Evolutionary conservation across 2,113 vertebrate species (phyloP), one percentile per base, ranked within the genome.

Genomic region (Aviceda subcristata): DNA sequence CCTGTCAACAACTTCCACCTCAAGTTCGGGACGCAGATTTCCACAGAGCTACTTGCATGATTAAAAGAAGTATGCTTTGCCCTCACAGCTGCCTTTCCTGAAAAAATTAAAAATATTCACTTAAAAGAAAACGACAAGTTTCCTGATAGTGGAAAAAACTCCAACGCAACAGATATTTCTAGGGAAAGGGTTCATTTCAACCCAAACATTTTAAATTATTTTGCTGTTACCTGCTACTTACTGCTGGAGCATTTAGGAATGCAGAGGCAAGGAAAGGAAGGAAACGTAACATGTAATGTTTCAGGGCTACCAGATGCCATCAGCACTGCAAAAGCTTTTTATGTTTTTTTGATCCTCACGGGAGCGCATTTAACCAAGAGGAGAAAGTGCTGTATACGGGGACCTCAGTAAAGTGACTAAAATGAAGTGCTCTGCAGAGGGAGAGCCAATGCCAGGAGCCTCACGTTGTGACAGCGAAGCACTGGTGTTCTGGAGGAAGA

Each of bases 1-100:
- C 41, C 79, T 91, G 85, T 68, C 92, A 88, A 68, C 79, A 97
- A 24, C 82, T 93, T 94, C 94, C 71, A 91, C 68, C 50, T 69
- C 12, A 0, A 92, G 60, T 43, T 45, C 3, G 0, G 39, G 74
- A 50, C 56, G n/a, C 66, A 73, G 46, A 91, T 87, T 82, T 96
- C 68, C 88, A 93, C 51, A 56, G 46, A 75, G 55, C 81, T 77
- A 50, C 24, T 88, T 82, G 71, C 67, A 76, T 59, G 66, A 79
- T 45, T 80, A 64, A 82, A 86, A 86, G 32, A 75, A 91, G n/a
- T 38, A 91, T 2, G 4, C 13, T 69, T 59, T 86, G 68, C 62
- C 72, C 63, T 48, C 59, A 87, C 14, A 14, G 66, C 60, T 84
- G 55, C 45, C 75, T 77, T 88, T 22, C 77, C 51, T 17, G 6